These are phyloP conservation scores for Vicugna pacos DNA, from an alignment of 2,113 vertebrate genomes.

Conservation along the genomic window DNA sequence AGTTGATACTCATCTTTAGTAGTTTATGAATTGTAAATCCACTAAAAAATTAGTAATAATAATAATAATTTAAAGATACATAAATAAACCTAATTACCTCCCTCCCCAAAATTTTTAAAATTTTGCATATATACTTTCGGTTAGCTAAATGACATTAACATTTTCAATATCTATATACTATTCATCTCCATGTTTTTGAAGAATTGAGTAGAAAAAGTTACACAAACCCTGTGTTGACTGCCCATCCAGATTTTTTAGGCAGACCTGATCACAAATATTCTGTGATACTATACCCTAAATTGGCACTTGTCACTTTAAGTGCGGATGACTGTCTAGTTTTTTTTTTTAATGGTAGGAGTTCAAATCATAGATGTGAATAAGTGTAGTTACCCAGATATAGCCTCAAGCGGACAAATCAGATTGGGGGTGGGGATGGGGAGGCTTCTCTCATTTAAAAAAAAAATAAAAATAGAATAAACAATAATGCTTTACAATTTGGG, in stretches of 20 bases:
- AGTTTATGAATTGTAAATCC: background rate
- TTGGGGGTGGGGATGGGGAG: background rate
- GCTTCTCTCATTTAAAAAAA: background rate
- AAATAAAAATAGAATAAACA: background rate
- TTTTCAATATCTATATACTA: background rate
- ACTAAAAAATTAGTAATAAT: too few relatives aligned
- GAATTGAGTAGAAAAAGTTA: background rate
- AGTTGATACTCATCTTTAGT: background rate
- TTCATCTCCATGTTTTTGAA: background rate
- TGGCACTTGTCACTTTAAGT: background rate
- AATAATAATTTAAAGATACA: too few relatives aligned
- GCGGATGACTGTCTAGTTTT: background rate
- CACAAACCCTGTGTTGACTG: background rate
- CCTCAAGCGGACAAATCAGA: background rate
- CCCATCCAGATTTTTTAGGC: background rate
- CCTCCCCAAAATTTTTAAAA: too few relatives aligned
- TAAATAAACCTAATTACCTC: too few relatives aligned
- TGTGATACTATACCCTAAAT: background rate
- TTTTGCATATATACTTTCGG: background rate
- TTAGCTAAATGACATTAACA: background rate
- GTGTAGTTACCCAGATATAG: background rate
- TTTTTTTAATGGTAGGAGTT: background rate
- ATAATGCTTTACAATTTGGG: background rate
- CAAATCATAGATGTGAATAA: background rate
- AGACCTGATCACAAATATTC: slow-evolving; percentile 40